Conservation (phyloP, 2,888 invertebrate genomes). For the Epirrhoe alternata region DNA sequence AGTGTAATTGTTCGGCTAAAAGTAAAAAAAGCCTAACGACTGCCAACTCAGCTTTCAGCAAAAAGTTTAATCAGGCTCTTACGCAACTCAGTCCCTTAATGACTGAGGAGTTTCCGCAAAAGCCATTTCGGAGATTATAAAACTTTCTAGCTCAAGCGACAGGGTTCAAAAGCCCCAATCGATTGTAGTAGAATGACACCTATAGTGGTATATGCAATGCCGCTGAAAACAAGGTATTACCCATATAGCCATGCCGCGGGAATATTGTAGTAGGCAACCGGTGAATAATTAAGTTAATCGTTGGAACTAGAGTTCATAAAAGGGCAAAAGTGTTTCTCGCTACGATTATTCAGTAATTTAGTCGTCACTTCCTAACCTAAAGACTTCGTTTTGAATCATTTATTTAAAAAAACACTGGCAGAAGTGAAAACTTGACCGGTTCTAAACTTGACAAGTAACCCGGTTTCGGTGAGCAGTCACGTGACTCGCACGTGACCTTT, state of each 20-base stretch:
- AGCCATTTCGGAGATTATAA: slow-evolving; percentile 19
- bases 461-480: no score
- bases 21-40: slow-evolving; percentile 23
- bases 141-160: slow-evolving; percentile 21
- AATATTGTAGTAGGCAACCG: slow-evolving; percentile 21
- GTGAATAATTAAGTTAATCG: slow-evolving; percentile 26
- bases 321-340: slow-evolving; percentile 3
- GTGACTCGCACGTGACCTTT: no score
- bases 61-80: slow-evolving; percentile 31
- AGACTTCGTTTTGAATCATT: not conserved
- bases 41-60: slow-evolving; percentile 19
- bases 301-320: slow-evolving; percentile 19
- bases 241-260: slow-evolving; percentile 10
- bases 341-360: not conserved
- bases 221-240: slow-evolving; percentile 3
- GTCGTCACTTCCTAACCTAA: not conserved
- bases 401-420: not conserved
- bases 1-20: not conserved
- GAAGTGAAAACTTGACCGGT: not conserved
- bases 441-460: no score
- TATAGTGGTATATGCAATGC: slow-evolving; percentile 21
- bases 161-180: slow-evolving; percentile 30
- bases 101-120: not conserved
- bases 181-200: slow-evolving; percentile 25
- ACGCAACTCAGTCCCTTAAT: slow-evolving; percentile 26